Evolutionary conservation across 2,888 invertebrate species (phyloP), one percentile per base, ranked within the genome.

Genomic region (Sphaerophoria taeniata): DNA sequence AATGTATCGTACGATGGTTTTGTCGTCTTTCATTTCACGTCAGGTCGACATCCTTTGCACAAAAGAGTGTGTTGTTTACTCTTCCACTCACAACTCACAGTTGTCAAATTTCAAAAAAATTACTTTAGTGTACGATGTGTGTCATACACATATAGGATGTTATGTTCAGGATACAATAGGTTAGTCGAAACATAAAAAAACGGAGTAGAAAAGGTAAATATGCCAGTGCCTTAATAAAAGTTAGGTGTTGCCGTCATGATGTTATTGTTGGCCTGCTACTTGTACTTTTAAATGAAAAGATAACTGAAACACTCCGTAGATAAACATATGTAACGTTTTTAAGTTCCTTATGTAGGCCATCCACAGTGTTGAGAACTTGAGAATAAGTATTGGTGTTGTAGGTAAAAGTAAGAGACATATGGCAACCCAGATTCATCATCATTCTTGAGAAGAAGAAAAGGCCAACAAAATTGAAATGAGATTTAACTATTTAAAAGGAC

Each of bases 401-500:
- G 24, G 24, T 24, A 24, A 24, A 24, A 2, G 24, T 24, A 24
- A 24, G n/a, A 24, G 24, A 24, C 16, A 16, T 0, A 16, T 49
- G 65, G 65, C 65, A 73, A 58, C 43, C 39, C 77, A 7, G 9
- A 33, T 7, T 5, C n/a, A 6, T 49, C 34, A 12, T 16, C 9
- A 49, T 24, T 73, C 43, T 55, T 14, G 55, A 56, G 69, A 24
- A n/a, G 33, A 43, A 69, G 39, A 24, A 61, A 75, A 65, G 60
- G 53, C 76, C 39, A 76, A 82, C 71, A 77, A 47, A 71, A 84
- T 55, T 49, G 55, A 60, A 67, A 71, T 70, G 74, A 55, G 49
- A 84, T 78, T 77, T 78, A 78, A 74, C 78, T 84, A 78, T 75
- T 84, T 84, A 78, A 67, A 74, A 65, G 53, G 34, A 2, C 34